phyloP scores from a whole-genome alignment of 2,888 invertebrate genomes.

The Eupithecia pulchellata region DNA sequence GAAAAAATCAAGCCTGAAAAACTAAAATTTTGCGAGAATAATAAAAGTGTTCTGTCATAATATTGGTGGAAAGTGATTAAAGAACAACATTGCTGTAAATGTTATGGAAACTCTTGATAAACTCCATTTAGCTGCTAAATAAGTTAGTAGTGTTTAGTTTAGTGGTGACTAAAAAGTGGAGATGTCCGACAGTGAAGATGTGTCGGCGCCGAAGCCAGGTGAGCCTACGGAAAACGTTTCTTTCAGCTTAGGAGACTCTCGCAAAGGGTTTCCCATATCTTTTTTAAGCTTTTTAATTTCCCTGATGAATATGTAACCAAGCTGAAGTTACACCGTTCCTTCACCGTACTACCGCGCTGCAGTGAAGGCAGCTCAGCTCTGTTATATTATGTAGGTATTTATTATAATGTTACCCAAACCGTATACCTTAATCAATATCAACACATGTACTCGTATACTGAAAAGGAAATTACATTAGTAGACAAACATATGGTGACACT shows the following conservation, averaged over 20 bases:
- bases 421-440: too few species aligned
- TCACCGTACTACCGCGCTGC: too few species aligned
- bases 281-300: background rate
- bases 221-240: background rate
- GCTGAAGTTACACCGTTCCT: too few species aligned
- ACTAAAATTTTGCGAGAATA: background rate
- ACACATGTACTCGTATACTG: too few species aligned
- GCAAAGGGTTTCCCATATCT: background rate
- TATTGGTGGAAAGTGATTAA: background rate
- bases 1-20: background rate
- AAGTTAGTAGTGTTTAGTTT: background rate
- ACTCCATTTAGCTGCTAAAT: background rate
- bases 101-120: background rate
- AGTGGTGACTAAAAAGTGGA: background rate
- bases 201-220: conserved; percentile 1
- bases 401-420: too few species aligned
- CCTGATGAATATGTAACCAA: background rate
- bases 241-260: background rate
- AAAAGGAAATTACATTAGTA: too few species aligned
- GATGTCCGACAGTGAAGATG: background rate
- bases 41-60: background rate
- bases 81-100: background rate
- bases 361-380: too few species aligned
- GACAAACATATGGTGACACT: too few species aligned
- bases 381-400: too few species aligned